These are phyloP conservation scores for Lucilia sericata DNA, from an alignment of 1,140 invertebrate species.

Conservation along the genomic window DNA sequence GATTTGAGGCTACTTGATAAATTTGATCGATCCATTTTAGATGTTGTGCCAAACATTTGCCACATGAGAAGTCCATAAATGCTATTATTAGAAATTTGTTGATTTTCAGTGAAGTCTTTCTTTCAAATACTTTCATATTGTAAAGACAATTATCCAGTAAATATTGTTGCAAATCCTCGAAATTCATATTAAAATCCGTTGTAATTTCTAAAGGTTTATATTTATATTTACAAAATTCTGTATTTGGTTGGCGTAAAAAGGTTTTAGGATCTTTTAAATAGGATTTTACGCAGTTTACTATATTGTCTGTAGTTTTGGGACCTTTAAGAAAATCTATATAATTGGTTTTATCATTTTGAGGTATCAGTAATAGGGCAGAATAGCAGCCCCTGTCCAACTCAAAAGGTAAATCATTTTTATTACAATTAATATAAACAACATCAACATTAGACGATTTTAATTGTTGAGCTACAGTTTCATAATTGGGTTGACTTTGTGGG, in stretches of 20 bases:
- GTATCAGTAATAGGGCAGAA: conserved; percentile 5
- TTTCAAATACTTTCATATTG: neutral
- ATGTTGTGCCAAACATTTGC: neutral
- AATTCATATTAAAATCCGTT: neutral
- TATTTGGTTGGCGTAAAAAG: neutral
- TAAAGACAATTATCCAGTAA: neutral
- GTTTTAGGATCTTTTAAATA: no score
- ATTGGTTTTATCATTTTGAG: conserved; percentile 3
- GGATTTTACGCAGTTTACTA: neutral
- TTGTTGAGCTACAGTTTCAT: conserved; percentile 2
- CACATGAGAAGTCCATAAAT: neutral
- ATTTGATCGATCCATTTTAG: neutral
- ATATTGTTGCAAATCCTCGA: neutral
- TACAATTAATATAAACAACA: conserved; percentile 14
- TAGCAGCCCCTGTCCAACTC: conserved; percentile 25
- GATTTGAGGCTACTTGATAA: neutral
- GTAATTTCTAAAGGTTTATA: no score
- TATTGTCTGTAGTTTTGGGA: neutral
- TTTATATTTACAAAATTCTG: neutral
- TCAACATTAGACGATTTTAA: conserved; percentile 8
- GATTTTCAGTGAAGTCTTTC: neutral
- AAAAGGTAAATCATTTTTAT: conserved; percentile 36
- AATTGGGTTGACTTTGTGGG: neutral
- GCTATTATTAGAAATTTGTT: neutral
- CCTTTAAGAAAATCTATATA: neutral